Evolutionary conservation across 1,140 invertebrate species (phyloP).

Genomic region (Drosophila hydei): DNA sequence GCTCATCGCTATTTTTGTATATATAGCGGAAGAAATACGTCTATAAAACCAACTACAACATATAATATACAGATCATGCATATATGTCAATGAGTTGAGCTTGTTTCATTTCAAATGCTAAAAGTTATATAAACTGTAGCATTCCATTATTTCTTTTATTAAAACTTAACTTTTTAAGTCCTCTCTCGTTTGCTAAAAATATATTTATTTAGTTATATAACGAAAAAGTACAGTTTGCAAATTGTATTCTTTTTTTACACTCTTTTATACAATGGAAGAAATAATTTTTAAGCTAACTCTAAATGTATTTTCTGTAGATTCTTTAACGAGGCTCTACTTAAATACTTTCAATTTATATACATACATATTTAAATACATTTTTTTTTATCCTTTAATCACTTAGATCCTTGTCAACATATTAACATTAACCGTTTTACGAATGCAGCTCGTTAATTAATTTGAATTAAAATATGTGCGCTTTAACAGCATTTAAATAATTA

Average conservation of each 20-base stretch:
- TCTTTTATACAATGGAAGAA: too few species aligned
- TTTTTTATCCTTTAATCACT: slow-evolving; percentile 18
- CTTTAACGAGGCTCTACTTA: too few species aligned
- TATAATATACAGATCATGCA: slow-evolving; percentile 5
- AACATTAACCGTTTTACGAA: slow-evolving; percentile 48
- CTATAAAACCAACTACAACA: slow-evolving; percentile 23
- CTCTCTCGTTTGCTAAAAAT: background rate
- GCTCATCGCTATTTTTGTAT: slow-evolving; percentile 76
- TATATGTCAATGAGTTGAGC: slow-evolving; percentile 18
- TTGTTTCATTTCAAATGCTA: background rate
- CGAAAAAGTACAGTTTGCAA: slow-evolving; percentile 11
- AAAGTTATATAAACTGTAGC: slow-evolving; percentile 29
- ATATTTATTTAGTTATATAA: slow-evolving; percentile 22
- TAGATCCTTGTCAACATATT: slow-evolving; percentile 31
- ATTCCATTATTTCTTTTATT: background rate
- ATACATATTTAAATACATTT: background rate
- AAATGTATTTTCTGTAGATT: too few species aligned
- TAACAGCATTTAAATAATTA: slow-evolving; percentile 78
- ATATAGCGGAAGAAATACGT: slow-evolving; percentile 43
- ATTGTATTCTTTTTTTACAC: too few species aligned
- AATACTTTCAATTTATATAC: too few species aligned
- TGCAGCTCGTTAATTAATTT: slow-evolving; percentile 67
- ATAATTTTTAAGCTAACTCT: too few species aligned
- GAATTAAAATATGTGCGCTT: slow-evolving; percentile 62
- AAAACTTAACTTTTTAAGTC: background rate